Evolutionary conservation across 2,797 vertebrate genomes (phyloP), one percentile per base, ranked within the genome.

Genomic region (Ara ararauna): DNA sequence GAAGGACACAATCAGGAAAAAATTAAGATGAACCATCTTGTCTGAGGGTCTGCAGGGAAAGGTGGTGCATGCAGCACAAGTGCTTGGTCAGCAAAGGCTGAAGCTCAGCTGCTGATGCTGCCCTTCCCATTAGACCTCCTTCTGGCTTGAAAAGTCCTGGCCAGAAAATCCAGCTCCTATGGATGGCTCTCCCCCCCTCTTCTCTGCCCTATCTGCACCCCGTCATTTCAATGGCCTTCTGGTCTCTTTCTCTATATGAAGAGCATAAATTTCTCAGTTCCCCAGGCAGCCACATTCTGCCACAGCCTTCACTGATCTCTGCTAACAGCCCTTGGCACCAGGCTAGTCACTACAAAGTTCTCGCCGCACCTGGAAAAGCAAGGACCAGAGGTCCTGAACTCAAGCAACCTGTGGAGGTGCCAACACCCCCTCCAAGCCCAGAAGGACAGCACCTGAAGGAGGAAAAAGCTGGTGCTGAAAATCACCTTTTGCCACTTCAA

Each of bases 371-470:
- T 94, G 91, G 30, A 80, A 83, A 91, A 93, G 65, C 65, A 92
- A 22, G 38, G 70, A 13, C 58, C 79, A 66, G 38, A 50, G 64
- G 14, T 27, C 32, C 68, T 34, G 26, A 91, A 15, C 51, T 54
- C 56, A 11, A 58, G 23, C 32, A 66, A 6, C 3, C 8, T 42
- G 68, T 32, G 53, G 32, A 89, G 40, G 34, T 85, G 78, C 79
- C 74, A 94, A 82, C 53, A 65, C 5, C 53, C 5, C 42, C 0
- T 1, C 44, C 60, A 85, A 77, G 34, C 40, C 76, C 58, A 70
- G 80, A 36, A 71, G 60, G 34, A 44, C 24, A 11, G 42, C 36
- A 40, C 19, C n/a, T 0, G 0, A 0, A 36, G 0, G 16, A 3
- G 8, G 21, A 21, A 65, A 72, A 79, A 70, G 16, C 34, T 34